Evolutionary conservation across 2,888 invertebrate species (phyloP), one percentile per base, ranked within the genome.

Genomic region (Julus scandinavius): DNA sequence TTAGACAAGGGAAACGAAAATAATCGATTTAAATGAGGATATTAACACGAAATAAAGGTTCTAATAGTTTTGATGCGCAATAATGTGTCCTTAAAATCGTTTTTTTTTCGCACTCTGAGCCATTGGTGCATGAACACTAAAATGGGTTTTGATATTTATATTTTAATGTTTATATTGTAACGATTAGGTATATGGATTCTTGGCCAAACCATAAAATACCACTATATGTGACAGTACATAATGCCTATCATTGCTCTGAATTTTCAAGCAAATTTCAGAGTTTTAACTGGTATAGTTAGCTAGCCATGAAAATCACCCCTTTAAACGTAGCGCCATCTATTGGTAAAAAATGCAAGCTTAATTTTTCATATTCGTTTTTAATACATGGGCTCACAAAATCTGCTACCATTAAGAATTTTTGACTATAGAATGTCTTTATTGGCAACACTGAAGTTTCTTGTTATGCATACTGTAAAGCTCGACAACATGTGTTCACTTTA

Each of bases 1-100:
- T 80, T 40, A 40, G 15, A 3, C 45, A 38, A 38, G 15, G 38
- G 80, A 80, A 80, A 11, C 15, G 13, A 38, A 80, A 38, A 54
- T 38, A 80, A 80, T 40, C 80, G 15, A 80, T 80, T 13, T 38
- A 38, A 29, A 38, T 80, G 38, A 80, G 80, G 80, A 80, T 80
- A 80, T 80, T 80, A 80, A 80, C 80, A 80, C 38, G 80, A 80
- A 40, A 80, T 80, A 80, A 80, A 80, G 38, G 3, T 80, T 80
- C 15, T 80, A 80, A 80, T 80, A 80, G 80, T 80, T 38, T 29
- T 38, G 38, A 80, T 80, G 80, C 38, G 38, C 80, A 80, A 80
- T 80, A 80, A 80, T 80, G 29, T 38, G 80, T 80, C 38, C 80
- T 38, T 80, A 80, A 80, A 38, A 11, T 80, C 15, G 13, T 38